Conservation (phyloP, 2,797 vertebrate genomes). For the Hapalemur alaotrensis region DNA sequence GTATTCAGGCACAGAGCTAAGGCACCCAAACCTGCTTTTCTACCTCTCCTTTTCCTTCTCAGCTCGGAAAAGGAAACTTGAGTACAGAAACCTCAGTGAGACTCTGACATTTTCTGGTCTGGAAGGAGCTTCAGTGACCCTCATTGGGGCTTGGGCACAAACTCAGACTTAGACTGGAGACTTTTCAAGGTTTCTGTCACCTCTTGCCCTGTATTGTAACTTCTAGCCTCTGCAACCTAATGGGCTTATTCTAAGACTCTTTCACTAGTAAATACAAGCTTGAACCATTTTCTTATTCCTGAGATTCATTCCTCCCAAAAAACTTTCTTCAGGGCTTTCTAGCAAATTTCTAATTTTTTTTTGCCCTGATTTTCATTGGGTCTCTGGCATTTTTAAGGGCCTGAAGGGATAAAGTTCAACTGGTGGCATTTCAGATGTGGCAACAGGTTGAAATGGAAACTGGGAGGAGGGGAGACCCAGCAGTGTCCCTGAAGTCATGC, state of each 20-base stretch:
- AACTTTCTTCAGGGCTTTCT: not conserved
- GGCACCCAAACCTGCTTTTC: not conserved
- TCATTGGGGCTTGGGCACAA: fast-evolving
- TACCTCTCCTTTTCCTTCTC: not conserved
- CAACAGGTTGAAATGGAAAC: not conserved
- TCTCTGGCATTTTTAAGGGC: not conserved
- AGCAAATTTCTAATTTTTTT: not conserved
- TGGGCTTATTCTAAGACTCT: not conserved
- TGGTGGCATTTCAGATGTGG: not conserved
- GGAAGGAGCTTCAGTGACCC: not conserved
- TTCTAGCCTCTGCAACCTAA: not conserved
- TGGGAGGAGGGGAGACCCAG: not conserved
- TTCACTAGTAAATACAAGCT: not conserved
- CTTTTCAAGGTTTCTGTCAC: not conserved
- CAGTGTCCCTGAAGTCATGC: not conserved
- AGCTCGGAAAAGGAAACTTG: not conserved
- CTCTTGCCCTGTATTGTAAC: fast-evolving
- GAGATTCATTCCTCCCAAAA: not conserved
- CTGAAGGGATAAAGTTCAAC: not conserved
- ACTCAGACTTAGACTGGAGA: not conserved
- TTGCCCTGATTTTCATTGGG: not conserved
- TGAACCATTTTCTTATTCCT: not conserved
- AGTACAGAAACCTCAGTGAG: not conserved
- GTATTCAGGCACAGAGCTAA: not conserved
- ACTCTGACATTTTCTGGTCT: not conserved